Evolutionary conservation across 2,113 vertebrate genomes (phyloP).

Genomic region (Puntigrus tetrazona): DNA sequence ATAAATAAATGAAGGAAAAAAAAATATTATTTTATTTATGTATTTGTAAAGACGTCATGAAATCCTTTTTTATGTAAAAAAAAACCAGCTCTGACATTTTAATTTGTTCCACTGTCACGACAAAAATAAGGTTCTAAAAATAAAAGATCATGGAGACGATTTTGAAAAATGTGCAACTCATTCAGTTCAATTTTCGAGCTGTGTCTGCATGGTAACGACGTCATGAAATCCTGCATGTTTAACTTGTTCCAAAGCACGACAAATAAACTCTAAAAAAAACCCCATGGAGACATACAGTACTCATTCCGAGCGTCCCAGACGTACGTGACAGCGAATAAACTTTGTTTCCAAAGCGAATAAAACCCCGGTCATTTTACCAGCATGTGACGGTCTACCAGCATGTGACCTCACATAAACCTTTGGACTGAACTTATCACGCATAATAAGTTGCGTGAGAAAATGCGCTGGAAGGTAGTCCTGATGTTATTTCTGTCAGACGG

Average conservation of each 20-base stretch:
- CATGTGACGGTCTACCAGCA: neutral
- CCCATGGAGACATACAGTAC: neutral
- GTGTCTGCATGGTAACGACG: neutral
- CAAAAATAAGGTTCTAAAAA: no score
- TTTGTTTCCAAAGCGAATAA: no score
- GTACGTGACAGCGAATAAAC: no score
- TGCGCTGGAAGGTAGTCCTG: neutral
- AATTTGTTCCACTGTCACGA: no score
- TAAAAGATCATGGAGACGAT: no score
- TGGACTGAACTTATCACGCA: neutral
- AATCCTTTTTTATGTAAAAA: neutral
- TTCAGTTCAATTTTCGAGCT: neutral
- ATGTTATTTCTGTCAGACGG: neutral
- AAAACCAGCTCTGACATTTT: neutral
- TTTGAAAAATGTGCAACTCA: neutral
- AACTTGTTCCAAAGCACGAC: no score
- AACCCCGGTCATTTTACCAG: neutral
- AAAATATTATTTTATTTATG: neutral
- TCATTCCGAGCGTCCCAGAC: neutral
- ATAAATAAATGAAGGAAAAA: neutral
- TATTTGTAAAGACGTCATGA: neutral
- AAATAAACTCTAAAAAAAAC: no score
- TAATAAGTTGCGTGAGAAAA: neutral
- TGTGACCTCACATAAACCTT: neutral
- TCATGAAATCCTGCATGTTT: no score